A percentile compares a stretch with the other conserved stretches of the same genome.
phyloP scores from a whole-genome alignment of 2,888 invertebrate genomes.

The Pachliopta kotzebuea region DNA sequence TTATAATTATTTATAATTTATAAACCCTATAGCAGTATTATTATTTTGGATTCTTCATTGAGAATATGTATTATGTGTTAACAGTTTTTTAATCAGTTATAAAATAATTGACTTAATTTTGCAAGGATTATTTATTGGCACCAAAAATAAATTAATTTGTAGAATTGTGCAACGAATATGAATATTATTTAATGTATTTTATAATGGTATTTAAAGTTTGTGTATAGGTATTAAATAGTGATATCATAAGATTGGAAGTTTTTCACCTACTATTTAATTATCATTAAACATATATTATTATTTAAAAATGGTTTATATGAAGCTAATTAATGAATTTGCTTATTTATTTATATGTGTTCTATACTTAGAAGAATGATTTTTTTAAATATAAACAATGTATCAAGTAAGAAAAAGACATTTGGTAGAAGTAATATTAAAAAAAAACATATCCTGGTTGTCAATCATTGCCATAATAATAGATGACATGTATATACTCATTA shows the following conservation, averaged over 20 bases:
- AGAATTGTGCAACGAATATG: background rate
- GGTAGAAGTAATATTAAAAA: background rate
- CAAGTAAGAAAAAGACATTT: background rate
- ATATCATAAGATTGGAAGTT: too few relatives aligned
- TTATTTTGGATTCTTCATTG: background rate
- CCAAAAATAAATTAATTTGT: background rate
- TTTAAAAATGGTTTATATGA: background rate
- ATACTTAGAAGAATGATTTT: background rate
- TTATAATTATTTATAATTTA: constrained; percentile 14
- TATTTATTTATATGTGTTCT: background rate
- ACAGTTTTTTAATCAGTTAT: background rate
- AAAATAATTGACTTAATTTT: constrained; percentile 1
- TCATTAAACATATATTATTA: background rate
- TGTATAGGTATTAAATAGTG: too few relatives aligned
- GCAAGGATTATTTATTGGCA: background rate
- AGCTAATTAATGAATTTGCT: background rate
- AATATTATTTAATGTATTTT: background rate
- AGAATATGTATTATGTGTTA: background rate
- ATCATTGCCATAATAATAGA: background rate
- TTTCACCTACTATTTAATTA: too few relatives aligned
- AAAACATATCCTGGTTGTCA: constrained; percentile 20
- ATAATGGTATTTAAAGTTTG: too few relatives aligned
- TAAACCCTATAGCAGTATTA: constrained; percentile 23
- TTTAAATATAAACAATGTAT: background rate
- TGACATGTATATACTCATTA: constrained; percentile 1